These are phyloP conservation scores for Dichetophora obliterata DNA, from an alignment of 2,888 invertebrate species.

Conservation along the genomic window DNA sequence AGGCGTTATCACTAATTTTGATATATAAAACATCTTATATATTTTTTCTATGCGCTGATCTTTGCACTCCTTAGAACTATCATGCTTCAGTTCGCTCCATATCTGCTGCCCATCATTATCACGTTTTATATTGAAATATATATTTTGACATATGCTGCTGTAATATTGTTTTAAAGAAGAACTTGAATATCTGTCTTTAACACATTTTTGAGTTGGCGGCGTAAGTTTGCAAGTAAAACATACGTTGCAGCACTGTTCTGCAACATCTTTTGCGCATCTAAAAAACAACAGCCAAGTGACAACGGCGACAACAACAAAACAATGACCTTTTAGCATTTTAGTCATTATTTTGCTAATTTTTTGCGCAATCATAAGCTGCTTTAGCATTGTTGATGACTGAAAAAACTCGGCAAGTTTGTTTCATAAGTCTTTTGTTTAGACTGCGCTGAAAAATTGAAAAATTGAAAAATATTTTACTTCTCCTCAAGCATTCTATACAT, in stretches of 20 bases:
- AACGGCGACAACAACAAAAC: no score
- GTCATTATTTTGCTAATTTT: conserved; percentile 1
- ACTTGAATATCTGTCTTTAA: neutral
- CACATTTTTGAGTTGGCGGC: neutral
- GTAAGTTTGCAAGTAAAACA: neutral
- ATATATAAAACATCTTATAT: no score
- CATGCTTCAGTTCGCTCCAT: no score
- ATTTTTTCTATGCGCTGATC: no score
- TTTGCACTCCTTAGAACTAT: no score
- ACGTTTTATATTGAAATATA: no score
- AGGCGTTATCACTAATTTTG: no score
- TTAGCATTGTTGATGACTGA: neutral
- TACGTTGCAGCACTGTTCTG: neutral
- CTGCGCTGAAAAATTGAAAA: neutral
- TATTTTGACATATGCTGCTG: neutral
- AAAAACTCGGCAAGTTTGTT: conserved; percentile 24
- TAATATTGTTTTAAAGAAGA: neutral
- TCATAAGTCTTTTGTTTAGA: conserved; percentile 21
- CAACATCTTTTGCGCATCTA: neutral
- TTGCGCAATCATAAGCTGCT: neutral
- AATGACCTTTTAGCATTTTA: neutral
- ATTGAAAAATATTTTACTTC: no score
- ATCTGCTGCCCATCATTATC: no score
- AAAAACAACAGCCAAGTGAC: neutral
- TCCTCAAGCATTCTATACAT: no score